Evolutionary conservation across 2,113 vertebrate species (phyloP).

Genomic region (Lepidothrix coronata): DNA sequence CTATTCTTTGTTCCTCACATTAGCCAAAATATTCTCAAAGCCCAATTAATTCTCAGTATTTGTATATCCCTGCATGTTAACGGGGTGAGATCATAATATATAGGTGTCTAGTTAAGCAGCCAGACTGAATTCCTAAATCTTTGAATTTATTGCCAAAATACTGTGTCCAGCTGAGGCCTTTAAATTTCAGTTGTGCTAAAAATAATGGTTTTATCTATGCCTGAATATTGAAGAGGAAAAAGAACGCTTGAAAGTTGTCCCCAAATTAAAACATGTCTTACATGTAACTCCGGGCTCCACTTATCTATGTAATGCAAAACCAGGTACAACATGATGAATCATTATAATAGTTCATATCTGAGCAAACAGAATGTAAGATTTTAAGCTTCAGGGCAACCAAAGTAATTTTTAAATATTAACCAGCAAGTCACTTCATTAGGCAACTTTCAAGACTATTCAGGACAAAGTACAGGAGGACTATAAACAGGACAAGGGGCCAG

Average conservation of each 20-base stretch:
- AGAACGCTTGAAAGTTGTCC: background rate
- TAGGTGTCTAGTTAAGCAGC: background rate
- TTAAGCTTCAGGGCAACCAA: background rate
- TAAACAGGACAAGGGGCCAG: background rate
- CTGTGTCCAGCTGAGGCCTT: background rate
- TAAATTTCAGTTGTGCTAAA: background rate
- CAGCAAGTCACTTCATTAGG: background rate
- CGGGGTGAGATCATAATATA: background rate
- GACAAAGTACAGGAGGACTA: background rate
- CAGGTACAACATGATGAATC: background rate
- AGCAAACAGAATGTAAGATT: background rate
- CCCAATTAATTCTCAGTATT: background rate
- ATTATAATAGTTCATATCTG: background rate
- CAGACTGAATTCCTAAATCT: background rate
- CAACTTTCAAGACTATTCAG: background rate
- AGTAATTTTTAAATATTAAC: background rate
- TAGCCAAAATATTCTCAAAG: background rate
- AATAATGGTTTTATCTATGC: background rate
- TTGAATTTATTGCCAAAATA: background rate
- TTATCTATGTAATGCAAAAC: background rate
- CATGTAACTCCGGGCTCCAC: background rate
- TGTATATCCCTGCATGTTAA: background rate
- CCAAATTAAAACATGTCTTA: background rate
- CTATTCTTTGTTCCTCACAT: background rate
- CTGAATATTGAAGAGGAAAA: background rate